These are phyloP conservation scores for Lasioglossum pauxillum DNA, from an alignment of 2,888 invertebrate species.

Conservation along the genomic window DNA sequence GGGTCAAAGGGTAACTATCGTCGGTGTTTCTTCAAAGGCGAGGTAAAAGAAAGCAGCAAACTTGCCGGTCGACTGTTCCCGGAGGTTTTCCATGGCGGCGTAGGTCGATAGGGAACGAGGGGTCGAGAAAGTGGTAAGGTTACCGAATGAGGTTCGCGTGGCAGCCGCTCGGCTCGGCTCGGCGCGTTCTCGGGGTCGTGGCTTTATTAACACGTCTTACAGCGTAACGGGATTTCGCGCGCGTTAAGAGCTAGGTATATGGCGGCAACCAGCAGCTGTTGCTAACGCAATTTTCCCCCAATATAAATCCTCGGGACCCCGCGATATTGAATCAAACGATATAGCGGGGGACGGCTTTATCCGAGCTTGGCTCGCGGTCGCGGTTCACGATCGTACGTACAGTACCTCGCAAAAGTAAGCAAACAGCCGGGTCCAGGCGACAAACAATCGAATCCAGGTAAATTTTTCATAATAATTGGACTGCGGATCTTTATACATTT, in stretches of 20 bases:
- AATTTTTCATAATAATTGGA: not conserved
- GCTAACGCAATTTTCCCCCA: conserved; percentile 79
- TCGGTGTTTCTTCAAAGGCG: conserved; percentile 41
- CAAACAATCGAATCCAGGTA: not conserved
- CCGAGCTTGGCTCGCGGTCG: conserved; percentile 47
- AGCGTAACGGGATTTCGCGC: conserved; percentile 70
- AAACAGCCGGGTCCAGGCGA: not conserved
- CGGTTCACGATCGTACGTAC: not conserved
- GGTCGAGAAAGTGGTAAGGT: conserved; percentile 51
- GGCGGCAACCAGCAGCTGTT: conserved; percentile 75
- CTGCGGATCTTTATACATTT: no score
- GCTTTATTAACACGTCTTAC: conserved; percentile 77
- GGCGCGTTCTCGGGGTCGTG: conserved; percentile 50
- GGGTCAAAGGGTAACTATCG: conserved; percentile 13
- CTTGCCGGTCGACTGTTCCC: conserved; percentile 49
- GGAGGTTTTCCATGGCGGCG: conserved; percentile 43
- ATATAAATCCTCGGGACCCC: conserved; percentile 77
- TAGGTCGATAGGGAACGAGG: conserved; percentile 26
- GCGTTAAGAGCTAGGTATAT: conserved; percentile 73
- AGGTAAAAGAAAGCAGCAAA: conserved; percentile 49
- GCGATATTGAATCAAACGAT: conserved; percentile 79
- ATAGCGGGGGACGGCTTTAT: conserved; percentile 68
- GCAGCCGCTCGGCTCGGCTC: conserved; percentile 19
- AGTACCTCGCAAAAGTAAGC: not conserved
- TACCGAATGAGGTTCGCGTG: conserved; percentile 60